Percentiles rank a stretch among this genome's conserved stretches.
These are phyloP conservation scores for Sorex maritimensis DNA, from an alignment of 2,797 vertebrate genomes.

Conservation along the genomic window DNA sequence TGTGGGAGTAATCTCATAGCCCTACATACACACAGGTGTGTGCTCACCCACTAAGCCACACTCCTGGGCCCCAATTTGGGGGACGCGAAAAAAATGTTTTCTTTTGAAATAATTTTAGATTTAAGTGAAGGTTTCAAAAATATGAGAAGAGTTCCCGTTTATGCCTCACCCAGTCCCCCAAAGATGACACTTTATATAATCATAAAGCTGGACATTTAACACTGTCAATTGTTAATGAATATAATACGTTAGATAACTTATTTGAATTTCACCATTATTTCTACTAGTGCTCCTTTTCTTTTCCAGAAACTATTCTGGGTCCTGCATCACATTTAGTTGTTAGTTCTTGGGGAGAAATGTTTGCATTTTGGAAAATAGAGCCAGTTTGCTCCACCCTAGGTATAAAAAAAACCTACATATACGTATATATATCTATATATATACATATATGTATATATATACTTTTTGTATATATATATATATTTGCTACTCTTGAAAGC, in stretches of 20 bases:
- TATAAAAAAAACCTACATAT: too few relatives aligned
- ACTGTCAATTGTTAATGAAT: not conserved
- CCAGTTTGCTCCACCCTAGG: too few relatives aligned
- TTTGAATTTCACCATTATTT: not conserved
- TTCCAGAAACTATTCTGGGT: not conserved
- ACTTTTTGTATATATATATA: too few relatives aligned
- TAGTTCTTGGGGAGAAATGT: constrained; percentile 34
- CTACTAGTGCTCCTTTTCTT: not conserved
- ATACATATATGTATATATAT: too few relatives aligned
- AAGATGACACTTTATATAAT: not conserved
- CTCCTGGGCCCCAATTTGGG: too few relatives aligned
- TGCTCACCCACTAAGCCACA: too few relatives aligned
- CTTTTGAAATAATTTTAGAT: constrained; percentile 11
- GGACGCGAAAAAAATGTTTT: not conserved
- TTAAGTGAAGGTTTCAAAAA: not conserved
- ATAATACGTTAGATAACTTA: not conserved
- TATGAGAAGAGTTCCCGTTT: not conserved
- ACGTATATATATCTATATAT: too few relatives aligned
- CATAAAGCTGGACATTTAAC: not conserved
- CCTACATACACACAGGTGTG: too few relatives aligned
- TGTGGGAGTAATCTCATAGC: too few relatives aligned
- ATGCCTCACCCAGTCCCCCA: not conserved
- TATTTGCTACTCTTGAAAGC: too few relatives aligned
- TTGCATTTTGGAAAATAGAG: not conserved
- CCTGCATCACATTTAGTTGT: not conserved